Evolutionary conservation across 2,888 invertebrate genomes (phyloP).

Genomic region (Pocota personata): DNA sequence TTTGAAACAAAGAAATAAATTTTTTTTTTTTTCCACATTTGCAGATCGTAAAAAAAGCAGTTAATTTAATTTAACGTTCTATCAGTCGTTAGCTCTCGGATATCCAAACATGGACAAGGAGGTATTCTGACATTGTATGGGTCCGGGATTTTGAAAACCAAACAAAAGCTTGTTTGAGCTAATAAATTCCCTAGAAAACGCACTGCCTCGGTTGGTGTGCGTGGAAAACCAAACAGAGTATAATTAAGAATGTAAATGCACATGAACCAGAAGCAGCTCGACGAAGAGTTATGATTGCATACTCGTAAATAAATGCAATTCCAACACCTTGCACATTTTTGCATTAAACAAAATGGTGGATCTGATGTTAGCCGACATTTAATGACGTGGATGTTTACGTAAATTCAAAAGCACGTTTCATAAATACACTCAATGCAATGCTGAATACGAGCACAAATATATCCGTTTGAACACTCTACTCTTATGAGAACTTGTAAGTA

Average conservation of each 20-base stretch:
- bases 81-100: neutral
- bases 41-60: conserved; percentile 13
- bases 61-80: conserved; percentile 11
- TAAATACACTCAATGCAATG: no score
- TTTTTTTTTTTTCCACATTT: conserved; percentile 13
- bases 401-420: neutral
- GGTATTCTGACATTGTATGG: neutral
- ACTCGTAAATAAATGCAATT: conserved; percentile 1
- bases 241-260: neutral
- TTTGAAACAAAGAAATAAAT: conserved; percentile 17
- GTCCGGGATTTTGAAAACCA: neutral
- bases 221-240: neutral
- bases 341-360: neutral
- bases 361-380: neutral
- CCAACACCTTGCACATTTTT: neutral
- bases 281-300: neutral
- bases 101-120: neutral
- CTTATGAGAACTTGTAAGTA: no score
- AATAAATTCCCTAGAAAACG: neutral
- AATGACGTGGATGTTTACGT: neutral
- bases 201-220: neutral
- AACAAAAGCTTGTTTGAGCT: neutral
- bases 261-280: neutral
- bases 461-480: no score
- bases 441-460: no score